Percentiles rank a stretch among this genome's conserved stretches.
Evolutionary conservation across 2,797 vertebrate genomes (phyloP).

Genomic region (Aphelocoma californica): DNA sequence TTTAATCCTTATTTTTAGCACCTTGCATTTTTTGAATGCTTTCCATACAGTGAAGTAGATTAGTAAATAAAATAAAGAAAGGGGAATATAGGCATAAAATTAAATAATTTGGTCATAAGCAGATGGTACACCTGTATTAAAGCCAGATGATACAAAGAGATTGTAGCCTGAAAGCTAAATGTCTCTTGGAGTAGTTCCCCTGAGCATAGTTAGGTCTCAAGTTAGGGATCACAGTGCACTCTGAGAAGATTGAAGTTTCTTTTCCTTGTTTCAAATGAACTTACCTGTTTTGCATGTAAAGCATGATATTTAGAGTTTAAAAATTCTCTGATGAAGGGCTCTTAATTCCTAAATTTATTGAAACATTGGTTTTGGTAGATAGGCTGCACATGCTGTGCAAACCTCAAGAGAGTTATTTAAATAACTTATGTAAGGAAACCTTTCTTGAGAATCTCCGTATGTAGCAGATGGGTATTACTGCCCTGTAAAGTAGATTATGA

Average conservation of each 20-base stretch:
- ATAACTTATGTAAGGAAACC: not conserved
- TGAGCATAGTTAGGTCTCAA: not conserved
- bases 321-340: not conserved
- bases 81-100: not conserved
- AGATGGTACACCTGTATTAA: not conserved
- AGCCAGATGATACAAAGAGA: not conserved
- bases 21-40: not conserved
- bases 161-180: not conserved
- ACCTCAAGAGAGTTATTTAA: not conserved
- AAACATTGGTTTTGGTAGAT: not conserved
- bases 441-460: not conserved
- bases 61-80: slow-evolving; percentile 1
- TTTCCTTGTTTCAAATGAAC: not conserved
- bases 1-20: slow-evolving; percentile 17
- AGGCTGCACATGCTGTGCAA: not conserved
- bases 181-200: not conserved
- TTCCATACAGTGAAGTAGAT: not conserved
- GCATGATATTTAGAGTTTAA: not conserved
- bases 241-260: not conserved
- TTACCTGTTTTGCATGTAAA: not conserved
- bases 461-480: not conserved
- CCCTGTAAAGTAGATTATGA: not conserved
- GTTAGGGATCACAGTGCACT: not conserved
- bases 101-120: not conserved
- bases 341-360: not conserved